Evolutionary conservation across 2,888 invertebrate species (phyloP), one percentile per base, ranked within the genome.

Genomic region (Pristionchus fissidentatus): DNA sequence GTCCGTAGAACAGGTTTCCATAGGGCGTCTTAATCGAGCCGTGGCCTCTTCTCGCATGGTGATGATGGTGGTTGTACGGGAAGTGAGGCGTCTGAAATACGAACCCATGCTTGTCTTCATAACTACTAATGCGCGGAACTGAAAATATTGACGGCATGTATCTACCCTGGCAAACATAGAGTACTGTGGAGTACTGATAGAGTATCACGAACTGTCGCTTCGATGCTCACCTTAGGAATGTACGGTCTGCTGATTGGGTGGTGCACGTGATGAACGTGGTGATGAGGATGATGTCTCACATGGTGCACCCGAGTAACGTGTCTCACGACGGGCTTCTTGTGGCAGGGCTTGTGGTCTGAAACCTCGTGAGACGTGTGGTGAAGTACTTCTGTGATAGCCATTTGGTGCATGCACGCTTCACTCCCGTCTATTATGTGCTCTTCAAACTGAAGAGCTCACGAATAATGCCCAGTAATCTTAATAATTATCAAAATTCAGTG

Each of bases 301-400:
- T 77, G 49, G n/a, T 77, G 75, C 0, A 77, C 75, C 2, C 49
- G 46, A 32, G 75, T 77, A 22, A 77, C 26, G 49, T 49, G 49
- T 8, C 13, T 77, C 26, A 77, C 75, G 32, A 73, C 29, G 10
- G 49, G 75, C 35, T 77, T 77, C 75, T 77, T 77, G 19, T 46
- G 29, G 49, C 49, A 77, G 32, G 75, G 75, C 49, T 77, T 77
- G 49, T 49, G 46, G 22, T 49, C 75, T 77, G 75, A 10, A 29
- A 46, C 5, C 13, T 49, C 19, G 13, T 19, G 10, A 10, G 19
- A 10, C 49, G 19, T 49, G 49, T 49, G 10, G 19, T 49, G 49
- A 15, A 49, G 10, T 49, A 15, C 49, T 19, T 19, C 19, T 15
- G 19, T 49, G 49, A 49, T 49, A 49, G 13, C 19, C 49, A 10